Base-by-base conservation (phyloP, 2,888 invertebrate species). In the Calliopum simillimum region DNA sequence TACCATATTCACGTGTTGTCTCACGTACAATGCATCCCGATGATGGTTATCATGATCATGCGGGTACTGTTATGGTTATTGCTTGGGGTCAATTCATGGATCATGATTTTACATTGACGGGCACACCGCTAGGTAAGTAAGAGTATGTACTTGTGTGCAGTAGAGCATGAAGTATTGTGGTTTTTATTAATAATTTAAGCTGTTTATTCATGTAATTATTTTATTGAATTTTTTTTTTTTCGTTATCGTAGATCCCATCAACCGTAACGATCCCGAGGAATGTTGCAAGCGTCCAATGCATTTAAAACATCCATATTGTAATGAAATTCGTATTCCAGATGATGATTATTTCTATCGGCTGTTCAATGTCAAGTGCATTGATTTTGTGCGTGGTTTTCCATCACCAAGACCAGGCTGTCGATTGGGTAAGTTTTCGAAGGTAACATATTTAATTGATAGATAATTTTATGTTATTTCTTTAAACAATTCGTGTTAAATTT, bases 71-170 rank as follows among this genome's bases (percentile, higher is more conserved):
- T 79, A 94, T 96, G 93, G 92, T 96, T 61, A 85, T 85, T 74
- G 95, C 96, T 69, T 97, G 96, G 96, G 96, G 96, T 78, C 96
- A 96, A 87, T 96, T 96, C 87, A 95, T 96, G 91, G 96, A 96
- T 87, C 96, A 97, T 88, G 96, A 96, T 86, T 94, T 94, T 79
- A 96, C 96, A 5, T 89, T 96, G 49, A 95, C 95, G 69, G 96
- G 90, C 76, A 96, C 95, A 33, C 95, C 96, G 55, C 88, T 96
- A 74, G 95, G 95, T 95, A 88, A 87, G 87, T n/a, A n/a, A n/a
- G n/a, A n/a, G n/a, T n/a, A n/a, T n/a, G n/a, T n/a, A n/a, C n/a
- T n/a, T n/a, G n/a, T n/a, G n/a, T 75, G 68, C 25, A 2, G 53
- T 12, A 53, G 53, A 12, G 5, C 12, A 2, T 53, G 53, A 21